Evolutionary conservation across 2,797 vertebrate species (phyloP).

Genomic region (Pantherophis vulpinus): DNA sequence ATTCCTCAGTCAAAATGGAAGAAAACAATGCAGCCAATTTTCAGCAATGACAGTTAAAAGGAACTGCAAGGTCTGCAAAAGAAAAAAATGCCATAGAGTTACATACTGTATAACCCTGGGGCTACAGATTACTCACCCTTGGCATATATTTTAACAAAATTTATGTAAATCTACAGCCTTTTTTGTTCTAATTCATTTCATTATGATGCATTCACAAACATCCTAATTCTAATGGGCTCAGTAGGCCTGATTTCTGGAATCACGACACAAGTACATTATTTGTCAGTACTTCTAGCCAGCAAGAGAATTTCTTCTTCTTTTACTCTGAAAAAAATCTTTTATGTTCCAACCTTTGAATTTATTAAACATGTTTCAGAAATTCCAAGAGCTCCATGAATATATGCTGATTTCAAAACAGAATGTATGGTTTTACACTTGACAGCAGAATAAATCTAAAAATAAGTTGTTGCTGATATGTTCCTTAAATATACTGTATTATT

Average conservation of each 20-base stretch:
- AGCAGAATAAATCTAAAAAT: slow-evolving; percentile 48
- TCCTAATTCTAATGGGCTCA: neutral
- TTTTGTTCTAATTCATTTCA: neutral
- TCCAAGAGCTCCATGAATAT: slow-evolving; percentile 41
- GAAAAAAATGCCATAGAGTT: neutral
- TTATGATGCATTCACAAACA: neutral
- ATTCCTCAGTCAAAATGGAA: neutral
- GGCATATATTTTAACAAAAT: neutral
- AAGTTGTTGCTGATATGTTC: slow-evolving; percentile 21
- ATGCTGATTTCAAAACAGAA: slow-evolving; percentile 16
- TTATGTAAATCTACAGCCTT: neutral
- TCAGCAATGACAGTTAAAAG: neutral
- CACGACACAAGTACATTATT: slow-evolving; percentile 24
- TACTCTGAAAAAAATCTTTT: neutral
- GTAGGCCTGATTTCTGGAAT: neutral
- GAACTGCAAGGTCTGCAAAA: neutral
- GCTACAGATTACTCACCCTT: neutral
- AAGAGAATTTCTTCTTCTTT: neutral
- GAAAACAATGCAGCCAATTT: neutral
- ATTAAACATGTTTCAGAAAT: slow-evolving; percentile 1
- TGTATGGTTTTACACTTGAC: slow-evolving; percentile 37
- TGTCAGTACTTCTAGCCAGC: slow-evolving; percentile 16
- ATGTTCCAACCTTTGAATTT: neutral
- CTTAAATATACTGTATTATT: slow-evolving; percentile 31
- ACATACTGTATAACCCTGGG: neutral